Evolutionary conservation across 2,888 invertebrate species (phyloP).

Genomic region (Helicoverpa assulta): DNA sequence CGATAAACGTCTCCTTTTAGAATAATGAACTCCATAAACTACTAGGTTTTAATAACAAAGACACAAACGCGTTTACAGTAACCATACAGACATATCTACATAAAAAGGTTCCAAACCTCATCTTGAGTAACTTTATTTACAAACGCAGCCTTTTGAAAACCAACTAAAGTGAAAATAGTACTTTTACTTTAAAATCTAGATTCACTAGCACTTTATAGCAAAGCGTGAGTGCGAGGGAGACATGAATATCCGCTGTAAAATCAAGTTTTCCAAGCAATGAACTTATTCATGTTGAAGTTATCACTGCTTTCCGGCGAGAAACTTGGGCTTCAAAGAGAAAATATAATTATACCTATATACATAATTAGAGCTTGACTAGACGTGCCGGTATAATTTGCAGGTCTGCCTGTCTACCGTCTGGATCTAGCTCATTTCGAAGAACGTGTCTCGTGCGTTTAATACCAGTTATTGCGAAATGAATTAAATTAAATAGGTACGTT

Average conservation of each 20-base stretch:
- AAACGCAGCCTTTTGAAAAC: slow-evolving; percentile 5
- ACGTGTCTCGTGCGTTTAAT: slow-evolving; percentile 47
- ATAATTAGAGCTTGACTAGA: slow-evolving; percentile 46
- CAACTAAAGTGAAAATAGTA: slow-evolving; percentile 19
- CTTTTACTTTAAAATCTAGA: slow-evolving; percentile 31
- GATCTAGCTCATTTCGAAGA: slow-evolving; percentile 33
- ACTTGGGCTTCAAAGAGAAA: slow-evolving; percentile 60
- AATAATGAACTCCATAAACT: not conserved
- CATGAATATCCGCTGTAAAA: slow-evolving; percentile 15
- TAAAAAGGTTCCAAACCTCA: not conserved
- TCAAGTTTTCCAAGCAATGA: slow-evolving; percentile 44
- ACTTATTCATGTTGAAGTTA: slow-evolving; percentile 50
- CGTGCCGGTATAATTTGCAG: slow-evolving; percentile 40
- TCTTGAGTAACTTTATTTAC: not conserved
- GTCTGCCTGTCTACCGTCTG: slow-evolving; percentile 27
- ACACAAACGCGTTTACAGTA: slow-evolving; percentile 23
- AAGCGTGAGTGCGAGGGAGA: slow-evolving; percentile 16
- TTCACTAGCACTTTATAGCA: not conserved
- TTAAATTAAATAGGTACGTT: slow-evolving; percentile 23
- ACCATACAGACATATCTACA: too few species aligned
- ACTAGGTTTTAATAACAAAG: slow-evolving; percentile 23
- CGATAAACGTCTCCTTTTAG: slow-evolving; percentile 8
- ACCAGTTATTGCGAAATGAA: slow-evolving; percentile 37
- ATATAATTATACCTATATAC: slow-evolving; percentile 42
- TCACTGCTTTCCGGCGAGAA: slow-evolving; percentile 51